A percentile compares a stretch with the other conserved stretches of the same genome.
These are phyloP conservation scores for Micronycteris hirsuta DNA, from an alignment of 2,113 vertebrate genomes.

Conservation along the genomic window DNA sequence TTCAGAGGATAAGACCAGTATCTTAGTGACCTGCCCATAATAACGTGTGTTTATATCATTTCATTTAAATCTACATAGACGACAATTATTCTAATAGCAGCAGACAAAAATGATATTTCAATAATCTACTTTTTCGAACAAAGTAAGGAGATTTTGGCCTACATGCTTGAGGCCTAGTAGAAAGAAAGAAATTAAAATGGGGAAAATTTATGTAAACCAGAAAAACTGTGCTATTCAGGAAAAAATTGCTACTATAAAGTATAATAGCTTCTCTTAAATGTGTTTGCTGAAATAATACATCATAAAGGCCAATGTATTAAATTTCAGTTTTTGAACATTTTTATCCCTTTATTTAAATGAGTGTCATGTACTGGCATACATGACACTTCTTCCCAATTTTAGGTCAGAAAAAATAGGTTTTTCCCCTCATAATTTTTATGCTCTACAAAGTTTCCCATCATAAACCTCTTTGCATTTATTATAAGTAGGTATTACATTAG, in stretches of 20 bases:
- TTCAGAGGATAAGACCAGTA: background rate
- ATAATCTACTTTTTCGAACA: background rate
- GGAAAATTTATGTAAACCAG: background rate
- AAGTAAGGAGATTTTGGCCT: background rate
- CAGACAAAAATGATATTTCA: background rate
- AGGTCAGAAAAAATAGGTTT: constrained; percentile 66
- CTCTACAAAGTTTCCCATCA: constrained; percentile 72
- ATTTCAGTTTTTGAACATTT: constrained; percentile 60
- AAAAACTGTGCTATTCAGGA: background rate
- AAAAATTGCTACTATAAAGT: background rate
- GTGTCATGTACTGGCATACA: background rate
- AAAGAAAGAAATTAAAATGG: background rate
- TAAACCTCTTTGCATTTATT: constrained; percentile 77
- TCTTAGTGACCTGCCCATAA: background rate
- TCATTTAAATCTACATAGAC: background rate
- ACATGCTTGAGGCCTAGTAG: background rate
- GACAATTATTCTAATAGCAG: background rate
- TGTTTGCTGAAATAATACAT: constrained; percentile 37
- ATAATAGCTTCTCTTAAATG: background rate
- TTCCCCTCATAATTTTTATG: constrained; percentile 50
- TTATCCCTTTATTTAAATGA: constrained; percentile 50
- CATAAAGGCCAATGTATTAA: constrained; percentile 45
- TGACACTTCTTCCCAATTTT: constrained; percentile 61
- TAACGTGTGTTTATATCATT: background rate
- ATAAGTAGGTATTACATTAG: constrained; percentile 70